phyloP scores from a whole-genome alignment of 2,888 invertebrate genomes.

The Stenolophus ochropezus region DNA sequence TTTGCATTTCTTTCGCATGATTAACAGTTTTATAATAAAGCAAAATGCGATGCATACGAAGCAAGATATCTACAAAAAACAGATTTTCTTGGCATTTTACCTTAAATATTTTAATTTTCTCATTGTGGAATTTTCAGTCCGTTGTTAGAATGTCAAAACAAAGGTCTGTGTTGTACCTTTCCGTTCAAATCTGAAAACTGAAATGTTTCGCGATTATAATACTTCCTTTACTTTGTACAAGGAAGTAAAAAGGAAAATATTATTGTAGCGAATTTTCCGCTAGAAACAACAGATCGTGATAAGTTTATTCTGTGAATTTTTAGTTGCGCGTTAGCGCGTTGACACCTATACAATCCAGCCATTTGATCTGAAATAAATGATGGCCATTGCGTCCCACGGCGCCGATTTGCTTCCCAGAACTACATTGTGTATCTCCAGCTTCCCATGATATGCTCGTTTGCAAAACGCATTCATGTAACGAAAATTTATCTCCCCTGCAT shows the following conservation, averaged over 20 bases:
- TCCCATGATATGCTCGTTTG: conserved; percentile 25
- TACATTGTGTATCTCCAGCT: conserved; percentile 11
- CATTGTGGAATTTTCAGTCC: no score
- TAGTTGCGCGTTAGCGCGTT: background rate
- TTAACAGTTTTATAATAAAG: no score
- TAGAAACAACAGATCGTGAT: background rate
- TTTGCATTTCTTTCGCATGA: no score
- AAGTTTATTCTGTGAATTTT: background rate
- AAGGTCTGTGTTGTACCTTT: no score
- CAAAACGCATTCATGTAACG: conserved; percentile 19
- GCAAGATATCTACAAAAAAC: background rate
- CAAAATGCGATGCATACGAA: background rate
- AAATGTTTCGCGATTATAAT: no score
- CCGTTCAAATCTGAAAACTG: no score
- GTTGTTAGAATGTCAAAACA: no score
- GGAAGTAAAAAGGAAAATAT: no score
- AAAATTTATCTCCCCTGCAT: conserved; percentile 7
- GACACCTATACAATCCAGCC: conserved; percentile 2
- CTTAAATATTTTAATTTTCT: no score
- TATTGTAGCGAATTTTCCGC: background rate
- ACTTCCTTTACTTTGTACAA: no score
- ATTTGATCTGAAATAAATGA: conserved; percentile 22
- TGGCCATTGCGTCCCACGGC: conserved; percentile 11
- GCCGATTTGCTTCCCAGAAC: conserved; percentile 11
- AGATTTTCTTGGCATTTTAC: background rate